phyloP scores from a whole-genome alignment of 2,888 invertebrate species.

The Rhingia campestris region DNA sequence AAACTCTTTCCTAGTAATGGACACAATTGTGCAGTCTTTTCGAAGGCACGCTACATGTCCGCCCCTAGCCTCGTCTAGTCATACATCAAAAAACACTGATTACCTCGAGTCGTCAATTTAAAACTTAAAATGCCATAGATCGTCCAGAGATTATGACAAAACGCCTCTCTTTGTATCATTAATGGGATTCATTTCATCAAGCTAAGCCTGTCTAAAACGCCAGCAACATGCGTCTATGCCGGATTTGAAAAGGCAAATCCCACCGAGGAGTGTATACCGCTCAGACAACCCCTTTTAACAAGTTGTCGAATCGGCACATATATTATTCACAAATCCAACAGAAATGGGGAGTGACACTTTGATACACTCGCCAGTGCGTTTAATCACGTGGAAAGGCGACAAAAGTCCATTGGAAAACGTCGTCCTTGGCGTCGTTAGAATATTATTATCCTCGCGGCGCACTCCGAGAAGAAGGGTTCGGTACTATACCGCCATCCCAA shows the following conservation, averaged over 20 bases:
- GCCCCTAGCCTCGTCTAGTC: neutral
- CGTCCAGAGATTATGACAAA: constrained; percentile 59
- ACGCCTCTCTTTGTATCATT: constrained; percentile 61
- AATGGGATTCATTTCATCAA: constrained; percentile 67
- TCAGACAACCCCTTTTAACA: constrained; percentile 66
- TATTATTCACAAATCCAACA: constrained; percentile 52
- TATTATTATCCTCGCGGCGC: constrained; percentile 57
- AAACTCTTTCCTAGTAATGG: too few species aligned
- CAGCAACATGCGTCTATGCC: constrained; percentile 58
- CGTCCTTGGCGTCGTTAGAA: constrained; percentile 22
- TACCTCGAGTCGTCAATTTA: constrained; percentile 55
- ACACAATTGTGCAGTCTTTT: too few species aligned
- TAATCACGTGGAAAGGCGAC: constrained; percentile 83
- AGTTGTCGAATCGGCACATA: constrained; percentile 44
- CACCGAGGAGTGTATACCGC: constrained; percentile 41
- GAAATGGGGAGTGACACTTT: constrained; percentile 69
- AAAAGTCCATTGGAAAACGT: constrained; percentile 78
- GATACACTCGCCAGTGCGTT: constrained; percentile 56
- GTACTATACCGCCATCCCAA: constrained; percentile 9
- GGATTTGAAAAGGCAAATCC: constrained; percentile 40
- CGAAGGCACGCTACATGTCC: neutral
- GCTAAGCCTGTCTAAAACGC: constrained; percentile 55
- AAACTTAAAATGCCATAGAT: constrained; percentile 57
- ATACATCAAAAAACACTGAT: constrained; percentile 59
- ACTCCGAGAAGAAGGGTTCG: constrained; percentile 58